These are phyloP conservation scores for Noctua janthina DNA, from an alignment of 2,888 invertebrate species.

Conservation along the genomic window DNA sequence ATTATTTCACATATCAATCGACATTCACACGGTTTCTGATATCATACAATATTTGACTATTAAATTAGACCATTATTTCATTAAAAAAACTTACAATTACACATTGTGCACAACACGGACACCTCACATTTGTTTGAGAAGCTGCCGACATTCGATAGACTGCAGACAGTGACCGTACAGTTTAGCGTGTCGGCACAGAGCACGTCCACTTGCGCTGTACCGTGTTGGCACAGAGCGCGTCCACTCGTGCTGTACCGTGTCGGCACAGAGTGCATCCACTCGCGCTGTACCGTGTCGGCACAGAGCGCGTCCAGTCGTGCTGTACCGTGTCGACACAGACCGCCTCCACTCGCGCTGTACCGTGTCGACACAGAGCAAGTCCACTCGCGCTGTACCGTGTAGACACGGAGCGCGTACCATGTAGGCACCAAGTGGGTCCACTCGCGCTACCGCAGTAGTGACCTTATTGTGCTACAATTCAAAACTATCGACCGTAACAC, in stretches of 20 bases:
- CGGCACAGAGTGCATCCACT: background rate
- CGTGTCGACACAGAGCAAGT: background rate
- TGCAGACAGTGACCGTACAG: background rate
- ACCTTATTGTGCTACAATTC: constrained; percentile 11
- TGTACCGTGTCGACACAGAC: background rate
- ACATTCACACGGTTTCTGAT: constrained; percentile 38
- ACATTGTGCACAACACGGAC: constrained; percentile 6
- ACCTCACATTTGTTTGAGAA: background rate
- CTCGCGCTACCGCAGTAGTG: background rate
- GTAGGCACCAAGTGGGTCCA: background rate
- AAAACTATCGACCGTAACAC: constrained; percentile 13
- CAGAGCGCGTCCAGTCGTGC: background rate
- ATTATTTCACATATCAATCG: constrained; percentile 42
- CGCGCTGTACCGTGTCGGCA: background rate
- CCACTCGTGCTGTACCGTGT: background rate
- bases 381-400: background rate
- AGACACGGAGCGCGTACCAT: background rate
- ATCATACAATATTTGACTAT: constrained; percentile 52
- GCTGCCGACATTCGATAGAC: background rate
- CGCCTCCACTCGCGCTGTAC: background rate
- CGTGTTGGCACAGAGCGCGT: background rate
- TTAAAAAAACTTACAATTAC: constrained; percentile 22
- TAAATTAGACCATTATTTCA: constrained; percentile 49
- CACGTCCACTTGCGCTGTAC: background rate
- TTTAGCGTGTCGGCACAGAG: background rate